Evolutionary conservation across 2,797 vertebrate species (phyloP).

Genomic region (Acanthurus tractus): DNA sequence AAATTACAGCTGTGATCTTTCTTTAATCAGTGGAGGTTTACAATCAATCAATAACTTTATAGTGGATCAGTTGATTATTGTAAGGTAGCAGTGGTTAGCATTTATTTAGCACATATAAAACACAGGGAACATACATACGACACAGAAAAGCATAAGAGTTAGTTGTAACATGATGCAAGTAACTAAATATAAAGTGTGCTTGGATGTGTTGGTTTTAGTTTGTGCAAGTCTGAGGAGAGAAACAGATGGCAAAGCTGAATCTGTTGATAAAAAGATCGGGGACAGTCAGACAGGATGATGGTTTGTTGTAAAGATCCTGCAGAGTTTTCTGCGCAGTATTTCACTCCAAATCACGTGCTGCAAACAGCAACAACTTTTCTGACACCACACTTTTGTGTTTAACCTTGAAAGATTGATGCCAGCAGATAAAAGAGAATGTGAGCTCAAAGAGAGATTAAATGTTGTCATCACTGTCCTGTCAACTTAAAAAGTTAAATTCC

Average conservation of each 20-base stretch:
- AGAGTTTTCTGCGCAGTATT: background rate
- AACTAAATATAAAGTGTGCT: background rate
- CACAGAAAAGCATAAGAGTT: too few relatives aligned
- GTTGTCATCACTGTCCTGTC: background rate
- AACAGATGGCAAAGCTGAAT: background rate
- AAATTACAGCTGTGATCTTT: constrained; percentile 19
- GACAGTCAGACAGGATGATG: background rate
- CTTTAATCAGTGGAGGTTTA: constrained; percentile 1
- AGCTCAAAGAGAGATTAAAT: background rate
- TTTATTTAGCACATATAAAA: too few relatives aligned
- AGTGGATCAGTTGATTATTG: too few relatives aligned
- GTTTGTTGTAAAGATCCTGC: background rate
- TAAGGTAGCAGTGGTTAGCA: too few relatives aligned
- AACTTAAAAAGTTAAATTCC: background rate
- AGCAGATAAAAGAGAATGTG: background rate
- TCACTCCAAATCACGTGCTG: background rate
- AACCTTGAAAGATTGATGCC: background rate
- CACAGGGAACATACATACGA: too few relatives aligned
- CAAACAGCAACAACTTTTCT: background rate
- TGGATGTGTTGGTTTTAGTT: background rate
- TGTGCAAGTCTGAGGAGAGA: background rate
- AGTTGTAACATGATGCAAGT: too few relatives aligned
- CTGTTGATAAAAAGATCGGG: background rate
- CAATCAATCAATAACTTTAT: too few relatives aligned
- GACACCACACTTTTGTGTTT: background rate